Conservation (phyloP, 1,140 invertebrate genomes). For the Ceratitis capitata region DNA sequence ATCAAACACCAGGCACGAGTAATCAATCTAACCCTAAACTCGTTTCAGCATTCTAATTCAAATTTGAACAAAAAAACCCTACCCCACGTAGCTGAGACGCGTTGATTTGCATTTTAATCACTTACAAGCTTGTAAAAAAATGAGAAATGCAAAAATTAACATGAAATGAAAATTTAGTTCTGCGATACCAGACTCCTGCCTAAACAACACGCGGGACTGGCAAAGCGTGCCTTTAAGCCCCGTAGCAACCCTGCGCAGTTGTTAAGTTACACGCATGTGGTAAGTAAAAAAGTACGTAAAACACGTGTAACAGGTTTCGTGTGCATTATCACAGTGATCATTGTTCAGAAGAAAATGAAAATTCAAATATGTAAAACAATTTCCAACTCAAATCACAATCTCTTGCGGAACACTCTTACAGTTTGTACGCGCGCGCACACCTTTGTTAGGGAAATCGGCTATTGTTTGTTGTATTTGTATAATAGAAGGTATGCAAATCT, state of each 20-base stretch:
- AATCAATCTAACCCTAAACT: neutral
- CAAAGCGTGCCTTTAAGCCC: too few relatives aligned
- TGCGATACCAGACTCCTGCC: neutral
- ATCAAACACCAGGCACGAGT: too few relatives aligned
- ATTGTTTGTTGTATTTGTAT: neutral
- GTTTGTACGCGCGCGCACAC: neutral
- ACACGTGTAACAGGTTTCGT: neutral
- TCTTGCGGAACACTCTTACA: neutral
- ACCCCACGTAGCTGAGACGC: neutral
- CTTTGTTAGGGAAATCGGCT: neutral
- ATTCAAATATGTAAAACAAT: slow-evolving; percentile 15
- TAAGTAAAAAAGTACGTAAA: neutral
- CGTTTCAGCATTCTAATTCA: neutral
- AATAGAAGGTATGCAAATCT: slow-evolving; percentile 21
- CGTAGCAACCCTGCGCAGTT: neutral
- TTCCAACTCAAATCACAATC: neutral
- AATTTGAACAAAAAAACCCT: neutral
- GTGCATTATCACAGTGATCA: neutral
- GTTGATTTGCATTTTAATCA: slow-evolving; percentile 34
- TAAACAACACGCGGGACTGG: too few relatives aligned
- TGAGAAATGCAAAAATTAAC: neutral
- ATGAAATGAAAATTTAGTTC: neutral
- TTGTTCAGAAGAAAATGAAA: neutral
- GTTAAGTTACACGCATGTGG: slow-evolving; percentile 2
- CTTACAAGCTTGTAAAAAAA: slow-evolving; percentile 24